Percentiles rank a stretch among this genome's conserved stretches.
These are phyloP conservation scores for Allacma fusca DNA, from an alignment of 2,888 invertebrate genomes.

Conservation along the genomic window DNA sequence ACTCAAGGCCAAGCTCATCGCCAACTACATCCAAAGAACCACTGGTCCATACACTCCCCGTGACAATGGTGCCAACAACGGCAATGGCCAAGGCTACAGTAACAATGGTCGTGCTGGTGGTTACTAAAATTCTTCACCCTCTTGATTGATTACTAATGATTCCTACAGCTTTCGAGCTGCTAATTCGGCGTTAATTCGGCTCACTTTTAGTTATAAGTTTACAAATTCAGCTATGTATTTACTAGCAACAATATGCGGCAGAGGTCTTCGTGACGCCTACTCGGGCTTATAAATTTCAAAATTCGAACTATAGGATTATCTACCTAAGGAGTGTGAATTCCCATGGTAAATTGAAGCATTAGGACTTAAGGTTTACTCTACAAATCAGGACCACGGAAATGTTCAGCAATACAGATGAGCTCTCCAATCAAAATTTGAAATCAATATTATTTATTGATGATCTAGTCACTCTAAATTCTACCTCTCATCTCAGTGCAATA, in stretches of 20 bases:
- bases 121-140: background rate
- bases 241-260: no score
- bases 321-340: no score
- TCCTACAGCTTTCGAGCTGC: conserved; percentile 9
- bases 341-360: no score
- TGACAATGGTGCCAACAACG: background rate
- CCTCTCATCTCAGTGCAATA: background rate
- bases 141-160: no score
- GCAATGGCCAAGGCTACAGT: background rate
- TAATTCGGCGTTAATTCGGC: background rate
- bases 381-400: background rate
- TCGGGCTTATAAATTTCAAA: no score
- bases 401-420: background rate
- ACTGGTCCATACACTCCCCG: conserved; percentile 20
- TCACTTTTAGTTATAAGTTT: background rate
- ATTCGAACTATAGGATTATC: no score
- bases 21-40: conserved; percentile 38
- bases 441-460: background rate
- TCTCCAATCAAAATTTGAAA: background rate
- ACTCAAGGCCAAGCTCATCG: conserved; percentile 33
- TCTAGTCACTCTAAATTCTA: conserved; percentile 2
- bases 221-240: no score
- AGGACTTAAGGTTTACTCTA: no score
- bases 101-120: background rate
- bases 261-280: no score